Conservation (phyloP, 37 sponge, comb jelly and placozoan genomes). For the Chondrilla cf. caribensis region DNA sequence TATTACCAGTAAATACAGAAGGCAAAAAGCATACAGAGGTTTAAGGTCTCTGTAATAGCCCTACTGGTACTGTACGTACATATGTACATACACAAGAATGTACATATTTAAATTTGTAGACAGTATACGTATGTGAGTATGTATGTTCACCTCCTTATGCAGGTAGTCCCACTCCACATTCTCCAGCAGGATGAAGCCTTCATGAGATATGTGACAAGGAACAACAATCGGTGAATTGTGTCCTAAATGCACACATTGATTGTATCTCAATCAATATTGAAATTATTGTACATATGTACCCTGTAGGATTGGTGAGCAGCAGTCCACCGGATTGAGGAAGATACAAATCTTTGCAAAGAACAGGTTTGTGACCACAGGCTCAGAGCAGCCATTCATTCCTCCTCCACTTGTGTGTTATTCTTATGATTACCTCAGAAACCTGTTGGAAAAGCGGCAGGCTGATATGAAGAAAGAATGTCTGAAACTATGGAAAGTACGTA, state of each 20-base stretch:
- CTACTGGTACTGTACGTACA: no score
- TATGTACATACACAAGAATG: no score
- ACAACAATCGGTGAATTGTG: not conserved
- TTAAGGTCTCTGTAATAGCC: no score
- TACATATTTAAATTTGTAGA: no score
- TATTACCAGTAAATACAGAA: no score
- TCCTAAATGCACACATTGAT: not conserved
- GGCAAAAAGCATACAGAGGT: no score
- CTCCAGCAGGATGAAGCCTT: no score
- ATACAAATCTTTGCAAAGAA: slow-evolving; percentile 64
- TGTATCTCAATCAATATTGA: not conserved
- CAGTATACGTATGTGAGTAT: no score
- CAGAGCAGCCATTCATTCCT: no score
- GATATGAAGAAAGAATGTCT: slow-evolving; percentile 62
- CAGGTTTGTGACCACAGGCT: slow-evolving; percentile 28
- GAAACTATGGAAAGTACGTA: slow-evolving; percentile 74
- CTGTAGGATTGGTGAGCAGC: slow-evolving; percentile 48
- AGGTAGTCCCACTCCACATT: no score
- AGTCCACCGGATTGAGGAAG: slow-evolving; percentile 46
- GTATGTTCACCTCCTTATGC: no score
- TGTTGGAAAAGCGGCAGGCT: slow-evolving; percentile 60
- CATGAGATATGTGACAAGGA: no score
- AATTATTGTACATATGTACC: not conserved
- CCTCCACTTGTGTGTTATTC: not conserved
- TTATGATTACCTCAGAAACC: slow-evolving; percentile 37